Evolutionary conservation across 2,113 vertebrate genomes (phyloP).

Genomic region (Lophochroa leadbeateri): DNA sequence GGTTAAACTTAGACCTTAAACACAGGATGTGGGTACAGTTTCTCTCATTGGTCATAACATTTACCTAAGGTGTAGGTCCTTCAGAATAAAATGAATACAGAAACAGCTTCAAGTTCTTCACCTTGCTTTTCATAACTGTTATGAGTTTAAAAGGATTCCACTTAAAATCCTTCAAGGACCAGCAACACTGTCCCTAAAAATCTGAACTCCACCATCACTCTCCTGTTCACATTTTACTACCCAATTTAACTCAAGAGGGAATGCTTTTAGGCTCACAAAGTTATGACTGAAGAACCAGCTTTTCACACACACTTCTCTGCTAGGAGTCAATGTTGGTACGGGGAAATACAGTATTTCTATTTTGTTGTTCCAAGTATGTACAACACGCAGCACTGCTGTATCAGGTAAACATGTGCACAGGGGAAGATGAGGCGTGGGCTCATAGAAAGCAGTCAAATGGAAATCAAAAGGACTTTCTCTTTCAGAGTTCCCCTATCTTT

Average conservation of each 20-base stretch:
- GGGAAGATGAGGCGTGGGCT: constrained; percentile 89
- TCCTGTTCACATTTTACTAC: constrained; percentile 42
- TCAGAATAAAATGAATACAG: constrained; percentile 84
- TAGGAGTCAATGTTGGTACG: constrained; percentile 84
- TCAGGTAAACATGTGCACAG: constrained; percentile 84
- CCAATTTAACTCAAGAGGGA: constrained; percentile 82
- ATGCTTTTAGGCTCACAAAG: constrained; percentile 89
- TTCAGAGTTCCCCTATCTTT: constrained; percentile 97
- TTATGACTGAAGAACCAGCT: constrained; percentile 80
- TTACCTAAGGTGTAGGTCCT: constrained; percentile 83
- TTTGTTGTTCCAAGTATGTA: constrained; percentile 87
- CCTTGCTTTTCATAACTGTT: constrained; percentile 80
- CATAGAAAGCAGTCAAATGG: constrained; percentile 99
- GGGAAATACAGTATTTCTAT: constrained; percentile 84
- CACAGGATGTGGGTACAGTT: constrained; percentile 78
- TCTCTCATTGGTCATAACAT: constrained; percentile 76
- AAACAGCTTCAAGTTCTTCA: constrained; percentile 84
- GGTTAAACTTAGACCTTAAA: constrained; percentile 76
- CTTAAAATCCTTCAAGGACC: constrained; percentile 56
- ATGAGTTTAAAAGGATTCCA: constrained; percentile 87
- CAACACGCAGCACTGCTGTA: constrained; percentile 85
- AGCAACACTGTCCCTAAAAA: constrained; percentile 55
- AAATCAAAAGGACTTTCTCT: constrained; percentile 97
- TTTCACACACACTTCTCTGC: constrained; percentile 84
- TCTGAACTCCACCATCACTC: neutral